These are phyloP conservation scores for Dromaius novaehollandiae DNA, from an alignment of 2,113 vertebrate species.

Conservation along the genomic window DNA sequence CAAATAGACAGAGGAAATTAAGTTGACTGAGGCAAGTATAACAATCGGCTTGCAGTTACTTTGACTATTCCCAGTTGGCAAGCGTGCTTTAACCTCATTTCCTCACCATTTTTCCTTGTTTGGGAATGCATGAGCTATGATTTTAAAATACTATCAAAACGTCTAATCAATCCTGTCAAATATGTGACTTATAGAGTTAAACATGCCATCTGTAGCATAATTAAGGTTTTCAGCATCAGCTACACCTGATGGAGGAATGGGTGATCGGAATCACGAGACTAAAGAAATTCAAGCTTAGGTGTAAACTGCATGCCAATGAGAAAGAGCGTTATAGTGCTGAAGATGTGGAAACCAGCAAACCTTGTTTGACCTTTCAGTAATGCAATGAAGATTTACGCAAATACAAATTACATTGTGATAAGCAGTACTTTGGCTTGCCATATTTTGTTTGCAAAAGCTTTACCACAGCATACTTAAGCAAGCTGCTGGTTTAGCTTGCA, in stretches of 20 bases:
- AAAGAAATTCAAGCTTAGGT: not conserved
- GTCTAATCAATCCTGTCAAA: not conserved
- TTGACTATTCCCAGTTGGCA: not conserved
- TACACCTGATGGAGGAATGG: not conserved
- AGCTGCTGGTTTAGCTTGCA: not conserved
- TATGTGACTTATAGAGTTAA: not conserved
- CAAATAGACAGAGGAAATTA: not conserved
- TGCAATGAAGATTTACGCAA: not conserved
- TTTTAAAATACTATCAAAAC: not conserved
- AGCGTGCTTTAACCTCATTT: not conserved
- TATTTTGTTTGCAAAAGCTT: not conserved
- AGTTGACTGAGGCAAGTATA: not conserved
- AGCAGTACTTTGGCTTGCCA: not conserved
- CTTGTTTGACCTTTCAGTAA: not conserved
- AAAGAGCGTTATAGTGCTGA: not conserved
- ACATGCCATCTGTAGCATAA: not conserved
- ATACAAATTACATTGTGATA: not conserved
- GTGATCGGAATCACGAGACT: not conserved
- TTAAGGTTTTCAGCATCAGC: not conserved
- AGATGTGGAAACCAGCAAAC: not conserved
- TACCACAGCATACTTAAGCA: not conserved
- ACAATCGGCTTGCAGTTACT: fast-evolving
- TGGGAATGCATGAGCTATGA: not conserved
- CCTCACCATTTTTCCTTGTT: not conserved
- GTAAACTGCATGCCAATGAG: not conserved